Percentiles rank a stretch among this genome's conserved stretches.
Evolutionary conservation across 2,113 vertebrate genomes (phyloP).

Genomic region (Phalacrocorax brasilianus): DNA sequence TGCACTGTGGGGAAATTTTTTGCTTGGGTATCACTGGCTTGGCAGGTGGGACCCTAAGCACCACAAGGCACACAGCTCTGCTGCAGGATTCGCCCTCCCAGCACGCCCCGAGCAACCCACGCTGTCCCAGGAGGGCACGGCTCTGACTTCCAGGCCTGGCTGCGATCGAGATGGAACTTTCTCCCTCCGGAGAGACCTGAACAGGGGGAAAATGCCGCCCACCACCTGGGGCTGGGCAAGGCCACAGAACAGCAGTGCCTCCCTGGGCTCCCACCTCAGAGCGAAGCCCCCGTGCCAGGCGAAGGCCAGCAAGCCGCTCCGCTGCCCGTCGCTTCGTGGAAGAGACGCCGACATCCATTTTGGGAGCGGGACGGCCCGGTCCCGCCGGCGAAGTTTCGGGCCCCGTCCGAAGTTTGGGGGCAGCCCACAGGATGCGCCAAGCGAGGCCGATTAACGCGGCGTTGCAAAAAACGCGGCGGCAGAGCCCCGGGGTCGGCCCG

Average conservation of each 20-base stretch:
- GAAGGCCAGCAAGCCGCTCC: background rate
- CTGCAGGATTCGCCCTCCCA: background rate
- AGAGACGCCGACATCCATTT: conserved; percentile 19
- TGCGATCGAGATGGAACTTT: background rate
- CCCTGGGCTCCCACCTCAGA: background rate
- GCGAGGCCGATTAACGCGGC: too few species aligned
- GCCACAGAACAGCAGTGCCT: fast-evolving
- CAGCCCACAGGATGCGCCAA: background rate
- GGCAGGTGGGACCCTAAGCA: background rate
- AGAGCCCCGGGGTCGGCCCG: background rate
- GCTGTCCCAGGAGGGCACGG: background rate
- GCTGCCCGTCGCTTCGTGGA: background rate
- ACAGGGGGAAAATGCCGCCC: background rate
- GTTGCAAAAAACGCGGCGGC: background rate
- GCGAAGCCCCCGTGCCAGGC: background rate
- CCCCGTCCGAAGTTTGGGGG: background rate
- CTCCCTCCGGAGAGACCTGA: background rate
- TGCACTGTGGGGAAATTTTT: background rate
- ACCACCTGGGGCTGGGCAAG: background rate
- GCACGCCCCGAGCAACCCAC: background rate
- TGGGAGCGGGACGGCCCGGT: background rate
- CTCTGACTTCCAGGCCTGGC: background rate
- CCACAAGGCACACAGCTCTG: background rate
- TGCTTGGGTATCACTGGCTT: background rate
- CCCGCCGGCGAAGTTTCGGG: background rate